Base-by-base conservation (phyloP, 92 coral and sea anemone species). In the Chrysogorgia sp. region DNA sequence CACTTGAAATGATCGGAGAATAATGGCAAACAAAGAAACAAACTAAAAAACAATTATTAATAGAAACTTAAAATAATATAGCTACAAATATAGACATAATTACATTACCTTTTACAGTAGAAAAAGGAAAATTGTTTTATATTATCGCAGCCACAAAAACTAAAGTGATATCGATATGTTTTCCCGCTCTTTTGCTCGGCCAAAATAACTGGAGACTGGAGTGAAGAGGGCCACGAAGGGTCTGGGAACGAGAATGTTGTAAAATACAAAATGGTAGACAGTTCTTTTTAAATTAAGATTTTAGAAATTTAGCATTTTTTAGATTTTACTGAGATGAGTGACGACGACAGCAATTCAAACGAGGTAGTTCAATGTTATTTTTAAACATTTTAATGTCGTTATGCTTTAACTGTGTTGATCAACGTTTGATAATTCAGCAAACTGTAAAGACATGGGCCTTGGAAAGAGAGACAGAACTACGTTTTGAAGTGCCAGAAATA, bases 401-500 rank as follows among this genome's bases (percentile, higher is more conserved):
- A 47, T 15, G 2, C 10, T 2, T 47, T 47, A 47, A 47, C 15
- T 7, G 2, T 7, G 53, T 2, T 6, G 53, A 47, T 6, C 7
- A 47, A 47, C 53, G 43, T 37, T 37, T 37, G 2, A 47, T 47
- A 47, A 7, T 13, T 28, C 32, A 53, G 65, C 32, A 23, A 23
- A 23, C 32, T 29, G 35, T 14, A 3, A 40, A 9, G 28, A 34
- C 72, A 30, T 96, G 97, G 97, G 88, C 81, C 41, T 88, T 91
- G n/a, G 99, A 96, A 40, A 86, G 87, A 75, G 99, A 96, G 83
- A 87, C 97, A 40, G 99, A 96, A 75, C 86, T 96, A 47, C 79
- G 99, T 47, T 81, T 96, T 17, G 99, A 96, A 63, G 86, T 91
- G 29, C 89, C 99, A n/a, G 99, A 72, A 53, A 21, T 45, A 20